These are phyloP conservation scores for Sceliomorpha sp. DNA, from an alignment of 2,888 invertebrate genomes.

Conservation along the genomic window DNA sequence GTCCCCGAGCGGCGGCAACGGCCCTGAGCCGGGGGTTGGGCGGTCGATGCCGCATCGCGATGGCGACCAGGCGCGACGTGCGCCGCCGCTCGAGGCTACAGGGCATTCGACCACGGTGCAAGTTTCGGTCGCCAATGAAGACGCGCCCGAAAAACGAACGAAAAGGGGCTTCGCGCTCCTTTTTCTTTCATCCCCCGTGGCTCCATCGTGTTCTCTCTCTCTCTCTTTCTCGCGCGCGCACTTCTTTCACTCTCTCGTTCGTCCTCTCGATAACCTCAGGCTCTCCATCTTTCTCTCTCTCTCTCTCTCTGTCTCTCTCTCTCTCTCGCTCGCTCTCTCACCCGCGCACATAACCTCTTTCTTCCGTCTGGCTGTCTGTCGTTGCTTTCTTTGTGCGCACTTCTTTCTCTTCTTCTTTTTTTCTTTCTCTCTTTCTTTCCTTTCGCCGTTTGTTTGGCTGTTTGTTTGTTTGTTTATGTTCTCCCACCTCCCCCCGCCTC, in stretches of 20 bases:
- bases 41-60: constrained; percentile 82
- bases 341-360: constrained; percentile 1
- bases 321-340: too few species aligned
- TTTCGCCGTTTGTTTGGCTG: constrained; percentile 2
- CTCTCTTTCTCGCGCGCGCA: constrained; percentile 6
- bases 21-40: constrained; percentile 71
- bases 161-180: constrained; percentile 48
- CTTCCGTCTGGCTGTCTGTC: too few species aligned
- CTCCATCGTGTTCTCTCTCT: constrained; percentile 25
- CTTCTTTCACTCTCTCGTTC: constrained; percentile 7
- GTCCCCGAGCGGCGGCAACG: constrained; percentile 62
- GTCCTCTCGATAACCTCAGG: constrained; percentile 13
- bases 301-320: constrained; percentile 21
- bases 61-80: constrained; percentile 82
- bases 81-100: constrained; percentile 82
- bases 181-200: constrained; percentile 29
- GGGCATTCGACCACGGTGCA: constrained; percentile 78
- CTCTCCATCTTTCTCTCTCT: constrained; percentile 14
- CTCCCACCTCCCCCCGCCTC: too few species aligned
- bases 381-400: constrained; percentile 9
- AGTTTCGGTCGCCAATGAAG: constrained; percentile 70
- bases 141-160: constrained; percentile 54
- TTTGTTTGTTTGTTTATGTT: too few species aligned
- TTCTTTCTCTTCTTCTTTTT: constrained; percentile 6
- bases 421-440: constrained; percentile 1